Percentiles rank a stretch among this genome's conserved stretches.
phyloP scores from a whole-genome alignment of 2,888 invertebrate genomes.

The Chalcosyrphus nemorum region DNA sequence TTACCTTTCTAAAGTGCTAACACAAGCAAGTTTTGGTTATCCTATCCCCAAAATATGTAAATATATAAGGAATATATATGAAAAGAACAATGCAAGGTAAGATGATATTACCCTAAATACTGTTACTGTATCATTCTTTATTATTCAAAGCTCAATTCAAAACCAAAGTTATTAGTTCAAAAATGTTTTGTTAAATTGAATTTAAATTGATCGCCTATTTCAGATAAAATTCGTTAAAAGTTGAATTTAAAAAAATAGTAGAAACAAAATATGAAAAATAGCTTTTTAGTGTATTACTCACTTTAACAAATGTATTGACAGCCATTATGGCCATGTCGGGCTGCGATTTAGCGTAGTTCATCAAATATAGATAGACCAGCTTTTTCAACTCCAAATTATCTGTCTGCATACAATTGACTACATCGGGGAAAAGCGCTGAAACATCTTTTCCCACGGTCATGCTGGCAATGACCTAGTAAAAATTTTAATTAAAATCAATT shows the following conservation, averaged over 20 bases:
- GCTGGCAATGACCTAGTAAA: constrained; percentile 95
- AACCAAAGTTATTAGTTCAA: constrained; percentile 5
- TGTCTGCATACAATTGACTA: constrained; percentile 99
- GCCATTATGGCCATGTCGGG: constrained; percentile 99
- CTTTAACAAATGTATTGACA: constrained; percentile 99
- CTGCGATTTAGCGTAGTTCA: constrained; percentile 99
- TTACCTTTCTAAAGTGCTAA: too few relatives aligned
- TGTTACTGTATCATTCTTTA: constrained; percentile 21
- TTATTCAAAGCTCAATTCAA: constrained; percentile 10
- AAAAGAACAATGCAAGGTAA: too few relatives aligned
- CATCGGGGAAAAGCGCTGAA: constrained; percentile 98
- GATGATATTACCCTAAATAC: constrained; percentile 28
- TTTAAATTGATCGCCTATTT: constrained; percentile 4
- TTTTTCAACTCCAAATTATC: constrained; percentile 99
- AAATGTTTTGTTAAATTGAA: constrained; percentile 10
- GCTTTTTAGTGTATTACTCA: constrained; percentile 81
- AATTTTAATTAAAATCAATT: constrained; percentile 74
- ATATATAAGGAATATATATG: too few relatives aligned
- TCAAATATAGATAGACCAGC: constrained; percentile 98
- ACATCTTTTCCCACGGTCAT: constrained; percentile 99
- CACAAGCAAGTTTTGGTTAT: too few relatives aligned
- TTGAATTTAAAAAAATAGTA: too few relatives aligned
- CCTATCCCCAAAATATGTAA: too few relatives aligned
- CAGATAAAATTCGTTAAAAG: too few relatives aligned
- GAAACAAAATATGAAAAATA: not conserved